Conservation (phyloP, 1,140 invertebrate species). For the Drosophila bifasciata region DNA sequence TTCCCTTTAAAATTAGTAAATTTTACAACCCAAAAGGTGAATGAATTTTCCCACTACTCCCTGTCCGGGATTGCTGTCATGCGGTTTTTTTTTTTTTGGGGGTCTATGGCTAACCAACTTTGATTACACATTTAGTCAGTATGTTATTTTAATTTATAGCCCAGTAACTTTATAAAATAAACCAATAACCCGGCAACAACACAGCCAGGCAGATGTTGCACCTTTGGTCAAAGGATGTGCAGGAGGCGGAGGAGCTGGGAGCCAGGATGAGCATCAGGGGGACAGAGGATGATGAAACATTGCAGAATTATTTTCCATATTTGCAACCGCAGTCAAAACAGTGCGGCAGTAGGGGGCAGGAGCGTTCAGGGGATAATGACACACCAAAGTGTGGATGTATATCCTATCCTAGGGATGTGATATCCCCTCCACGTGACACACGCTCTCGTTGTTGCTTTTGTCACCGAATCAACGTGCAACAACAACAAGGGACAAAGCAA, state of each 20-base stretch:
- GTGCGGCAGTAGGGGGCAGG: background rate
- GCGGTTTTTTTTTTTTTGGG: no score
- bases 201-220: constrained; percentile 53
- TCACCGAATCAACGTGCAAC: constrained; percentile 58
- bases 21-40: no score
- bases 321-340: constrained; percentile 70
- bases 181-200: constrained; percentile 53
- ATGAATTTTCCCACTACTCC: background rate
- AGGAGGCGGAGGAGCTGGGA: background rate
- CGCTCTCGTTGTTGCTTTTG: constrained; percentile 49
- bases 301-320: constrained; percentile 76
- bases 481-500: constrained; percentile 38
- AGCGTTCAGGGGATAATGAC: constrained; percentile 38
- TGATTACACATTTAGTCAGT: constrained; percentile 73
- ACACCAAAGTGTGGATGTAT: constrained; percentile 45
- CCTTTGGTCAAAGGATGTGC: no score
- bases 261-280: constrained; percentile 1
- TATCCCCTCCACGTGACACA: constrained; percentile 43
- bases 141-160: constrained; percentile 78
- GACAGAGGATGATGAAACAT: constrained; percentile 32
- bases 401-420: constrained; percentile 37
- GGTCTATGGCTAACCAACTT: constrained; percentile 37
- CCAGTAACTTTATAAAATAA: constrained; percentile 69
- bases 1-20: no score
- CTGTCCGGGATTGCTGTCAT: constrained; percentile 1